Base-by-base conservation (phyloP, 2,888 invertebrate species). In the Platerodrilus igneus region DNA sequence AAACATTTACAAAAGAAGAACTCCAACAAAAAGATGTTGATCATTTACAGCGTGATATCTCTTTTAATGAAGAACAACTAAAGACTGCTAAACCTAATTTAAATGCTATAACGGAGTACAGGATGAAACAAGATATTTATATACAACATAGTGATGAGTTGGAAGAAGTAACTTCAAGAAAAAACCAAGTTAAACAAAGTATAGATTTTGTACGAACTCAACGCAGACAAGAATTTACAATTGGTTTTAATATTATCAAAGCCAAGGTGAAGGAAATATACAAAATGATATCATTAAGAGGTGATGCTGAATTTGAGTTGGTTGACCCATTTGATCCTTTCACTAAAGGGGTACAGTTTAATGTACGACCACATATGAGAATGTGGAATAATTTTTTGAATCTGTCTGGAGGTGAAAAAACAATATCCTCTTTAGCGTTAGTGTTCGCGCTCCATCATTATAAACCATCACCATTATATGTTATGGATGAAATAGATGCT, bases 401-500 rank as follows among this genome's bases (percentile, higher is more conserved):
- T 65, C 72, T 99, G 22, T 96, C 95, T 0, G 99, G 99, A 2
- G 99, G 99, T 0, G 99, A 99, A 69, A 99, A 99, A 67, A 99
- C 99, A 0, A 69, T 99, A 0, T 92, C 95, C 0, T 97, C 97
- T 0, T 69, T 99, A 25, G 94, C 97, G 0, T 68, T 99, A 6
- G 95, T 99, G 3, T 99, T 99, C 70, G 97, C 97, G 0, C 67
- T 99, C 4, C 99, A 99, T 69, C 93, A 96, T 67, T 99, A 93
- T 70, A 94, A 95, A 62, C 97, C 99, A 0, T 96, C 96, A 0
- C 99, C 99, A 0, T 71, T 99, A 0, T 99, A 99, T 61, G 94
- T 91, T 6, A 97, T 99, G 97, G 97, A 99, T 60, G 97, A 99
- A 69, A 97, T 99, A 35, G 97, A 99, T 65, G 97, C 97, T 0